A percentile compares a stretch with the other conserved stretches of the same genome.
Conservation (phyloP, 2,888 invertebrate genomes). For the Prosapia bicincta region DNA sequence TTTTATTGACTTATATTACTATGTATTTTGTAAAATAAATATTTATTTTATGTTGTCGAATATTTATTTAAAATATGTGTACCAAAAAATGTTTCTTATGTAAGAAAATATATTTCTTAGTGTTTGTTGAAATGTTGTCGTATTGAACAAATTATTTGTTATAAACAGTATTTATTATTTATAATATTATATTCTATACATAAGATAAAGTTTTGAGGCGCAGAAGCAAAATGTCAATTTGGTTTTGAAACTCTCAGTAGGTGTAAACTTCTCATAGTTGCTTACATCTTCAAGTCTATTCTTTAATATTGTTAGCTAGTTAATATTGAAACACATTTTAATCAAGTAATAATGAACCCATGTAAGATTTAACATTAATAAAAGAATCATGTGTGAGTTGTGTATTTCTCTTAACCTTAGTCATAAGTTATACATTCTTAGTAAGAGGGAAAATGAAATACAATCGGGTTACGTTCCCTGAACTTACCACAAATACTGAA, state of each 20-base stretch:
- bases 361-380: background rate
- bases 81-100: background rate
- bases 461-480: no score
- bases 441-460: no score
- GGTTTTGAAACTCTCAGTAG: background rate
- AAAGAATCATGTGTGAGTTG: background rate
- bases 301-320: slow-evolving; percentile 2
- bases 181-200: background rate
- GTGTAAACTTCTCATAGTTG: background rate
- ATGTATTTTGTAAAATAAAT: background rate
- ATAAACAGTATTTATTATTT: background rate
- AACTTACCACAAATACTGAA: no score
- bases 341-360: background rate
- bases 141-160: background rate
- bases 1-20: no score
- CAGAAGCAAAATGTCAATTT: background rate
- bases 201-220: background rate
- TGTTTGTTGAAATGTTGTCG: background rate
- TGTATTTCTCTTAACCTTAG: no score
- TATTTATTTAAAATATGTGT: background rate
- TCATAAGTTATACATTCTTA: no score
- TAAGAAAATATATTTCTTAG: background rate
- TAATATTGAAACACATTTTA: background rate
- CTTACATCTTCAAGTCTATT: background rate
- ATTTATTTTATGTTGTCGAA: background rate